phyloP scores from a whole-genome alignment of 2,113 vertebrate species.

The Rhea americana region DNA sequence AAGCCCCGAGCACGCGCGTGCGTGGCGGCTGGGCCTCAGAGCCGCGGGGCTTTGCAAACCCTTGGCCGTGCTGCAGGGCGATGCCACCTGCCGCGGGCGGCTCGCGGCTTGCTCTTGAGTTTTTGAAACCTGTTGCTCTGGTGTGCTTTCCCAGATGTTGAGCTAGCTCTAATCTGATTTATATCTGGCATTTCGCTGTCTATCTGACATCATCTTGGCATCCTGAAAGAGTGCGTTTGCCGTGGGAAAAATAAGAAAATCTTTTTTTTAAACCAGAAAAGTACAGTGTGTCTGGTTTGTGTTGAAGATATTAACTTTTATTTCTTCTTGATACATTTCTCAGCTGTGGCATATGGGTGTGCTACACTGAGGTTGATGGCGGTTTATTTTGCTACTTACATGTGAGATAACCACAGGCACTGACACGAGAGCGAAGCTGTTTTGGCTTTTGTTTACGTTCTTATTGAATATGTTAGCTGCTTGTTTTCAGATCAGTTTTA shows the following conservation, averaged over 20 bases:
- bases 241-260: not conserved
- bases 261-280: not conserved
- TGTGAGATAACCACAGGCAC: not conserved
- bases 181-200: not conserved
- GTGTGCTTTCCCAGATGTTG: not conserved
- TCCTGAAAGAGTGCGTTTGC: not conserved
- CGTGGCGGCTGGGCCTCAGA: not conserved
- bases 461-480: not conserved
- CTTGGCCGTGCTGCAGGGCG: too few relatives aligned
- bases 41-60: too few relatives aligned
- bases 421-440: not conserved
- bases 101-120: not conserved
- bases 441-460: not conserved
- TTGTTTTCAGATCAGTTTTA: slow-evolving; percentile 38
- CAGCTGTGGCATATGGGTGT: not conserved
- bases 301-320: not conserved
- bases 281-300: not conserved
- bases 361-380: not conserved
- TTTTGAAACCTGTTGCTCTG: not conserved
- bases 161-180: not conserved
- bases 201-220: not conserved
- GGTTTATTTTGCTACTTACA: not conserved
- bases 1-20: not conserved
- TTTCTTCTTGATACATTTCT: not conserved
- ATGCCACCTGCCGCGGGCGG: not conserved